phyloP scores from a whole-genome alignment of 2,113 vertebrate genomes.

The Climacteris rufus region DNA sequence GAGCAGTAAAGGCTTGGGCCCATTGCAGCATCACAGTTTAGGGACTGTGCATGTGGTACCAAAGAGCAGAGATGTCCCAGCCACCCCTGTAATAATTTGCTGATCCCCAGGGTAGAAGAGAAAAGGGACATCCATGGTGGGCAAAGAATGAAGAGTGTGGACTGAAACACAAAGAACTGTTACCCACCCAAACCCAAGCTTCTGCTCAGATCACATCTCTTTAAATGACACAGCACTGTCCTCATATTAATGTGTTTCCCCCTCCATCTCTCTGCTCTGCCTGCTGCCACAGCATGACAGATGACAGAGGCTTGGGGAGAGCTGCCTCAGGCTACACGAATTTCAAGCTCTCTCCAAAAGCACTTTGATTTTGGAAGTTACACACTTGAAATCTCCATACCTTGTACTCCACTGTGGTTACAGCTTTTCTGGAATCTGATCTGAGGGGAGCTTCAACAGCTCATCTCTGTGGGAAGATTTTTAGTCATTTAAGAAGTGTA shows the following conservation, averaged over 20 bases:
- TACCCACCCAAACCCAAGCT: neutral
- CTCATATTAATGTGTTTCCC: constrained; percentile 65
- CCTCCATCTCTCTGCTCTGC: constrained; percentile 53
- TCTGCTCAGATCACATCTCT: neutral
- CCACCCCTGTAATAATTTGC: neutral
- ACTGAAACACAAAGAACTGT: constrained; percentile 8
- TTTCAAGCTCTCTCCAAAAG: constrained; percentile 56
- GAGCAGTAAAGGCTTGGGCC: neutral
- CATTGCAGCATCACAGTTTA: neutral
- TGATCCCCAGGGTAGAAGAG: neutral
- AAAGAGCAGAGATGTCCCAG: neutral
- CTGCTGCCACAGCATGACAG: constrained; percentile 60
- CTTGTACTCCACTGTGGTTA: neutral
- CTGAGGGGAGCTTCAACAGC: neutral
- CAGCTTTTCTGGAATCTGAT: neutral
- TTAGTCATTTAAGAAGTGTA: neutral
- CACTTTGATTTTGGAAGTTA: constrained; percentile 73
- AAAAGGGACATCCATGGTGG: neutral
- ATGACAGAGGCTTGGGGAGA: constrained; percentile 72
- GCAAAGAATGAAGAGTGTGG: neutral
- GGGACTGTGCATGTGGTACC: fast-evolving
- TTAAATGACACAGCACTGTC: constrained; percentile 64
- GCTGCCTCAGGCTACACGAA: constrained; percentile 71
- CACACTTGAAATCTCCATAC: constrained; percentile 59
- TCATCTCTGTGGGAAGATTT: neutral